These are phyloP conservation scores for Cichlasoma orientale DNA, from an alignment of 2,797 vertebrate species.

Conservation along the genomic window DNA sequence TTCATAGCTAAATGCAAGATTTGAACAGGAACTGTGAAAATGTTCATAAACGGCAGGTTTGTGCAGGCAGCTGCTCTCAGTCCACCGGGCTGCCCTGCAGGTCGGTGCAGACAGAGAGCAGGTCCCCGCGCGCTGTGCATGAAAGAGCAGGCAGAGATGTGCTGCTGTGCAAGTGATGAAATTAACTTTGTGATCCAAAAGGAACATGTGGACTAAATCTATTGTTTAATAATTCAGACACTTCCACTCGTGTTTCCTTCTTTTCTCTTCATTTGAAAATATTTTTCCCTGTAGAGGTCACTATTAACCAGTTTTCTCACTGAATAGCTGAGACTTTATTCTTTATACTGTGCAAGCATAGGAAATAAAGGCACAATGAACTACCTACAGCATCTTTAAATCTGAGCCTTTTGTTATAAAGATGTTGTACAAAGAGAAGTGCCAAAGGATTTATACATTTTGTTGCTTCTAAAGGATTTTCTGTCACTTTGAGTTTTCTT, in stretches of 20 bases:
- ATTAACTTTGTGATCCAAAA: constrained; percentile 8
- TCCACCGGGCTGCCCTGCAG: constrained; percentile 7
- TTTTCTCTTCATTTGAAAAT: background rate
- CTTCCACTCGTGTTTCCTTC: background rate
- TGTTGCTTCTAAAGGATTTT: background rate
- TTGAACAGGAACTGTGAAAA: background rate
- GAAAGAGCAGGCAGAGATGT: background rate
- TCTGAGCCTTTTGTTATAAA: background rate
- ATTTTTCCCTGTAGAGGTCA: constrained; percentile 72
- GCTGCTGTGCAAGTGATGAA: background rate
- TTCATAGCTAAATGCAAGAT: background rate
- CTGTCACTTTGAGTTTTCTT: background rate
- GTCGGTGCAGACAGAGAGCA: background rate
- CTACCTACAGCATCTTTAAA: background rate
- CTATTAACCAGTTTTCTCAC: constrained; percentile 55
- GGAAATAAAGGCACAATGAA: background rate
- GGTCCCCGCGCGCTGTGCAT: background rate
- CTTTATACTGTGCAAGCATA: background rate
- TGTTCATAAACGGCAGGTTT: background rate
- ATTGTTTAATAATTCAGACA: background rate
- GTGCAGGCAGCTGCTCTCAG: constrained; percentile 12
- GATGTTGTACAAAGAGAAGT: background rate
- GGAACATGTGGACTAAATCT: background rate
- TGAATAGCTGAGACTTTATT: background rate
- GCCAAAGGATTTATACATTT: background rate